Base-by-base conservation (phyloP, 2,113 vertebrate genomes). In the Pseudolaguvia tuberculata region DNA sequence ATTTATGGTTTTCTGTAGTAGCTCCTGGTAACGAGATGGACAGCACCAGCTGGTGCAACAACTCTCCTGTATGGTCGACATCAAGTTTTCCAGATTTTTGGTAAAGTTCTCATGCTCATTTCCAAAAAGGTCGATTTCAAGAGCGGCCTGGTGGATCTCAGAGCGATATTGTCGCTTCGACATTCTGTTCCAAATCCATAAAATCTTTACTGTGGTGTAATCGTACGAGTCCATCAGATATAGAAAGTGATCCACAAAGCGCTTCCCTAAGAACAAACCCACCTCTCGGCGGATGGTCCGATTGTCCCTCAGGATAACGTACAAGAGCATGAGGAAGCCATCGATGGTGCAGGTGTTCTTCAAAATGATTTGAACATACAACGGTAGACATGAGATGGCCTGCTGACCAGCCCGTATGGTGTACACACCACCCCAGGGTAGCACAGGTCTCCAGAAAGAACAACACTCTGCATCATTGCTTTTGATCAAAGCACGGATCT, bases 141-240 rank as follows among this genome's bases (percentile, higher is more conserved):
- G 80, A 0, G 92, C 92, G 4, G 92, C 83, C 78, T 90, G 90
- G 80, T 91, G 87, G 80, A 95, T 86, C 83, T 89, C 88, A 2
- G 93, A 93, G 83, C 91, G 92, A 85, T 95, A 95, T 78, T 94
- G 94, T 25, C 86, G 87, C 81, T 93, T 94, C 52, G 93, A 93
- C 94, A 95, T 95, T 84, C 92, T 88, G 88, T 94, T 92, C 93
- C 92, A 93, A 83, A 95, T 94, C 94, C 94, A 95, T 85, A 95
- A 88, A 80, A 95, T 89, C 88, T 95, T 95, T 63, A 95, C 94
- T 0, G 92, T 94, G 80, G 93, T 92, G 87, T 94, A 95, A 84
- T 92, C 91, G 52, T 90, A 95, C 55, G 91, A 93, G 85, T 95
- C 94, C 94, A 95, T 95, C 83, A 94, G 88, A 83, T 93, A 88